These are phyloP conservation scores for Penaeus japonicus DNA, from an alignment of 1,140 invertebrate genomes.

Conservation along the genomic window DNA sequence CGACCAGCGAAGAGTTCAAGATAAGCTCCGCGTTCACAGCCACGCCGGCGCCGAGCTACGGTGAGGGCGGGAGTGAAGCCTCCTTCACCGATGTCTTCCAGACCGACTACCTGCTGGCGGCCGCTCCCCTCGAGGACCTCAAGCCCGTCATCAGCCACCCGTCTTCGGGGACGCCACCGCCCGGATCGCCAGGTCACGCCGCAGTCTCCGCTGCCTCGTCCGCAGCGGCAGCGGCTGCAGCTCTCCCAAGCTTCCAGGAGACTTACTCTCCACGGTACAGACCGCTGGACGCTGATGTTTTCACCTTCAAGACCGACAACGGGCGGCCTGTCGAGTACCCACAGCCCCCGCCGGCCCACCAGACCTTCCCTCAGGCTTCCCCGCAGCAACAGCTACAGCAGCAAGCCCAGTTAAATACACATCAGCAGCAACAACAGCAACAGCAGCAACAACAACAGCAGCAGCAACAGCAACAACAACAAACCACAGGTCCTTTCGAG, in stretches of 20 bases:
- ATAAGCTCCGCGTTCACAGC: constrained; percentile 55
- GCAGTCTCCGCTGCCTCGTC: constrained; percentile 64
- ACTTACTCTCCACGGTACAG: constrained; percentile 73
- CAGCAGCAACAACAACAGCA: constrained; percentile 77
- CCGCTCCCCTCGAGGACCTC: constrained; percentile 51
- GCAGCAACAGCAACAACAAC: constrained; percentile 66
- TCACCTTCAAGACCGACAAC: constrained; percentile 60
- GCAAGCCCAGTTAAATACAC: constrained; percentile 67
- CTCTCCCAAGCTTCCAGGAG: constrained; percentile 85
- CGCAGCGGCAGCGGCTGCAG: constrained; percentile 40
- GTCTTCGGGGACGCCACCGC: constrained; percentile 51
- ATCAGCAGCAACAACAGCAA: constrained; percentile 71
- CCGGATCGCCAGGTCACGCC: constrained; percentile 62
- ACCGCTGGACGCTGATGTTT: constrained; percentile 67
- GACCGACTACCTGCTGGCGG: constrained; percentile 48
- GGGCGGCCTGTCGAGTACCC: constrained; percentile 50
- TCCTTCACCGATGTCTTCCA: constrained; percentile 58
- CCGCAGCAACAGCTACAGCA: constrained; percentile 77
- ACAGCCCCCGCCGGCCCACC: constrained; percentile 60
- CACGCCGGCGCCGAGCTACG: constrained; percentile 49
- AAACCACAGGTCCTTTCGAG: constrained; percentile 63
- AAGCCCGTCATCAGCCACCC: constrained; percentile 57
- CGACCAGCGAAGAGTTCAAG: constrained; percentile 51
- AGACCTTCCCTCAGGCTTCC: constrained; percentile 60
- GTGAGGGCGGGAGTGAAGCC: constrained; percentile 46